Conservation (phyloP, 1,140 invertebrate species). For the Charaxes varanes region DNA sequence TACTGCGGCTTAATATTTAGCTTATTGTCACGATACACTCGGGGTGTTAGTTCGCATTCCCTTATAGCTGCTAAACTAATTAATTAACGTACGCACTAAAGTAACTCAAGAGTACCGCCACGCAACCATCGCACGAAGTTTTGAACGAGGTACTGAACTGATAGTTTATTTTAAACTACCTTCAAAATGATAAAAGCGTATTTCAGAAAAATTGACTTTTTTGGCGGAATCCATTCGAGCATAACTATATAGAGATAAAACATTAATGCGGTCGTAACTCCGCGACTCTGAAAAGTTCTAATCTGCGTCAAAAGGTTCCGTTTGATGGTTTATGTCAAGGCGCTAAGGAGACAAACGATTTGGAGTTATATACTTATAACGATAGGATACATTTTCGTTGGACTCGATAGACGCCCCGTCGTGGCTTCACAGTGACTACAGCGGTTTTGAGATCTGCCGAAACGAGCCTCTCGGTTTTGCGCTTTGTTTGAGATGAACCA, state of each 20-base stretch:
- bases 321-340: conserved; percentile 6
- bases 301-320: conserved; percentile 7
- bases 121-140: conserved; percentile 5
- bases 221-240: background rate
- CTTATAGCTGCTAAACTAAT: conserved; percentile 48
- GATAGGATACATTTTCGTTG: conserved; percentile 1
- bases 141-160: background rate
- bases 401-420: background rate
- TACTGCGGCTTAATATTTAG: conserved; percentile 53
- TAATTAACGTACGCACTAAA: conserved; percentile 37
- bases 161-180: background rate
- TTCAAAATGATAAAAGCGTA: background rate
- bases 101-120: conserved; percentile 12
- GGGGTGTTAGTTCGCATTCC: conserved; percentile 64
- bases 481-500: conserved; percentile 8
- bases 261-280: background rate
- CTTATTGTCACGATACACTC: conserved; percentile 63
- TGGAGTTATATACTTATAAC: background rate
- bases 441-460: conserved; percentile 14
- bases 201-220: background rate
- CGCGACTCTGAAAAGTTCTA: conserved; percentile 2
- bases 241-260: conserved; percentile 1
- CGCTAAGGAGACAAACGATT: conserved; percentile 3
- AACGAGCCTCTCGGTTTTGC: conserved; percentile 9
- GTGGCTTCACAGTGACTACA: conserved; percentile 8